Conservation (phyloP, 1,140 invertebrate genomes). For the Trypoxylus dichotomus region DNA sequence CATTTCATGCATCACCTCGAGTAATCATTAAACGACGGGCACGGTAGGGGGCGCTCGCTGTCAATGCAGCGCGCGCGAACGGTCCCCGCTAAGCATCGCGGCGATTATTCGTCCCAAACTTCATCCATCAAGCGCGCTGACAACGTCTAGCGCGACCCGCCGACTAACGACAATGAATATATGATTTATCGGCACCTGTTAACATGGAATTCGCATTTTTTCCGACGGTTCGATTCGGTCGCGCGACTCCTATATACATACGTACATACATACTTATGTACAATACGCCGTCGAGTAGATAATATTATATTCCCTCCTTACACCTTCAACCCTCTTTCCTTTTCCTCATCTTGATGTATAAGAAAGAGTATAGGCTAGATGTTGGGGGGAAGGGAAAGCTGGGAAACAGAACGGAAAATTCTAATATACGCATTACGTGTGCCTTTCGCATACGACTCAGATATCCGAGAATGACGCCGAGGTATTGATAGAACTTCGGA, state of each 20-base stretch:
- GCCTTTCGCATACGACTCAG: neutral
- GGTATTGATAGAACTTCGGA: neutral
- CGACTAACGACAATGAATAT: constrained; percentile 30
- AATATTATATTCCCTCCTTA: too few species aligned
- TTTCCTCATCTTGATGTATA: too few species aligned
- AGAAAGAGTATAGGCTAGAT: too few species aligned
- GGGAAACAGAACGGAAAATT: neutral
- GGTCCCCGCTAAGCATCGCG: neutral
- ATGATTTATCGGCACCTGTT: constrained; percentile 33
- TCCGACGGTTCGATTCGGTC: neutral
- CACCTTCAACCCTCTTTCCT: too few species aligned
- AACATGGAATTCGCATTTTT: constrained; percentile 34
- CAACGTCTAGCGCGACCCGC: neutral
- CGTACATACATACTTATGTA: neutral
- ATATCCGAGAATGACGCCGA: neutral
- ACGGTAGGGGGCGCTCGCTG: neutral
- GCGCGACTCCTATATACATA: neutral
- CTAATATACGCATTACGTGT: constrained; percentile 2
- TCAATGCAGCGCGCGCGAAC: neutral
- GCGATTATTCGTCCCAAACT: constrained; percentile 27
- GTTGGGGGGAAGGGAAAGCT: neutral
- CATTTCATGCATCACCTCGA: neutral
- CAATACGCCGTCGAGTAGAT: too few species aligned
- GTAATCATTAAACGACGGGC: neutral
- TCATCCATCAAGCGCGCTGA: constrained; percentile 26